Evolutionary conservation across 2,888 invertebrate species (phyloP).

Genomic region (Aspidiotus destructor): DNA sequence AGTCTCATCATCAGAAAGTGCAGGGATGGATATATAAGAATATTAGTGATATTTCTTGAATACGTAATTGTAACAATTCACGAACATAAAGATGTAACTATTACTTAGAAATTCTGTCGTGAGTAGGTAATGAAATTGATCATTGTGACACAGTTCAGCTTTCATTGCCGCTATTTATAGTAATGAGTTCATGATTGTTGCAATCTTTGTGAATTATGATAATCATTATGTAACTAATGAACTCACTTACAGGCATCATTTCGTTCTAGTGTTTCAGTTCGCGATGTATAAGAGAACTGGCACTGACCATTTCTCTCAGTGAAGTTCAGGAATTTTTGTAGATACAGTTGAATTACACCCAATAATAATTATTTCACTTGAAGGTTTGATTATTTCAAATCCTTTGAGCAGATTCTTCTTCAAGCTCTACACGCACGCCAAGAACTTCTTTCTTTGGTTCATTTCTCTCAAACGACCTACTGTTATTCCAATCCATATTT

Average conservation of each 20-base stretch:
- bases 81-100: background rate
- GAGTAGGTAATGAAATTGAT: background rate
- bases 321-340: no score
- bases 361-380: no score
- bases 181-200: conserved; percentile 1
- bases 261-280: no score
- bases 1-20: background rate
- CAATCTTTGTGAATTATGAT: background rate
- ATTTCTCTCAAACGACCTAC: no score
- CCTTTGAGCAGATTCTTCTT: no score
- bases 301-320: conserved; percentile 1
- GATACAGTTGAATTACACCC: no score
- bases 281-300: background rate
- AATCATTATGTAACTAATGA: conserved; percentile 4
- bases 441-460: no score
- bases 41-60: background rate
- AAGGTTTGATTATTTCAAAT: no score
- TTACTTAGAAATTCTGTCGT: background rate
- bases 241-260: no score
- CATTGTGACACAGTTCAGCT: background rate
- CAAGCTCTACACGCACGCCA: no score
- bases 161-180: background rate
- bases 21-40: background rate
- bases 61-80: background rate
- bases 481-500: no score